Percentiles rank a stretch among this genome's conserved stretches.
Evolutionary conservation across 2,113 vertebrate genomes (phyloP).

Genomic region (Aspidoscelis tigris): DNA sequence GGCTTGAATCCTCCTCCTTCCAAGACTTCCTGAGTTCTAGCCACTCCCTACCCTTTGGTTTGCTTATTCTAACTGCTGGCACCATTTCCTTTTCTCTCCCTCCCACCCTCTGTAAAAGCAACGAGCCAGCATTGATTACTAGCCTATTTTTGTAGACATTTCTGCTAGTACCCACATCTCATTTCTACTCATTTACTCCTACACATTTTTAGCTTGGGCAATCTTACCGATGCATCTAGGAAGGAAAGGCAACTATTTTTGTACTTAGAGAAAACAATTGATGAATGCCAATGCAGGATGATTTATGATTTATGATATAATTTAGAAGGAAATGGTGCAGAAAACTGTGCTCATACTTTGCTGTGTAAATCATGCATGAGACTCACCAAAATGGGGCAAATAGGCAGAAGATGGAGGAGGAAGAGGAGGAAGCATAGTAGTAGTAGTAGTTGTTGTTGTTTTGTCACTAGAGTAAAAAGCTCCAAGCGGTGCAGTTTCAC

Average conservation of each 20-base stretch:
- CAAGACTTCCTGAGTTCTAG: too few species aligned
- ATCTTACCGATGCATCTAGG: constrained; percentile 3
- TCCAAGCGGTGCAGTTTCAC: constrained; percentile 23
- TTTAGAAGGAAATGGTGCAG: constrained; percentile 54
- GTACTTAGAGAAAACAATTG: constrained; percentile 18
- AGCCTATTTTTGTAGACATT: neutral
- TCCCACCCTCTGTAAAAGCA: too few species aligned
- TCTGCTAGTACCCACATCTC: neutral
- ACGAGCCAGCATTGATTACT: neutral
- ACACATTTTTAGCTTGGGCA: neutral
- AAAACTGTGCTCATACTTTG: constrained; percentile 34
- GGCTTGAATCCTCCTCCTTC: too few species aligned
- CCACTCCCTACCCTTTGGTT: too few species aligned
- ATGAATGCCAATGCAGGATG: neutral
- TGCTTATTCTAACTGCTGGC: too few species aligned
- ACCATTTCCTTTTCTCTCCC: too few species aligned
- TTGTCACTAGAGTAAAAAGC: neutral
- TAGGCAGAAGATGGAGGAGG: neutral
- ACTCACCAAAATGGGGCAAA: neutral
- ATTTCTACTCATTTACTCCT: constrained; percentile 24
- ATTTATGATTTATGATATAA: constrained; percentile 54
- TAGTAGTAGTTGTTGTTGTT: neutral
- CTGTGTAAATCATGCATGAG: constrained; percentile 25
- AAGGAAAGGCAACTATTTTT: constrained; percentile 5
- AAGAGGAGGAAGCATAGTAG: too few species aligned